Evolutionary conservation across 2,113 vertebrate genomes (phyloP).

Genomic region (Archilochus colubris): DNA sequence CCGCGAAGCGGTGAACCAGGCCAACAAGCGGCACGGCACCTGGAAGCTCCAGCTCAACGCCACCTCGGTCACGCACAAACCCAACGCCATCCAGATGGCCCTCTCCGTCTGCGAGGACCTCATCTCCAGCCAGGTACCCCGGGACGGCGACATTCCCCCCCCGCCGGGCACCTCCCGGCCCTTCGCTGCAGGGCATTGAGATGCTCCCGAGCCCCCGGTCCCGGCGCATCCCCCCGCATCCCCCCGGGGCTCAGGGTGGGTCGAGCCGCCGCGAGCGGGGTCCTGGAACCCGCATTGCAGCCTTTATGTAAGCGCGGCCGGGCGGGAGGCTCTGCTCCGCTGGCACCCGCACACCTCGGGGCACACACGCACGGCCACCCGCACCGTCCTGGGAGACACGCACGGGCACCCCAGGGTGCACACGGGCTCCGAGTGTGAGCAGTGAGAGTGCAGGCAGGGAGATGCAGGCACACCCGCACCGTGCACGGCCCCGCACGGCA

Average conservation of each 20-base stretch:
- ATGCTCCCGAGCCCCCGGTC: not conserved
- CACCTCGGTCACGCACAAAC: conserved; percentile 95
- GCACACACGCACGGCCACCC: not conserved
- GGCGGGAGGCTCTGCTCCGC: not conserved
- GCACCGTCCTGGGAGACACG: no score
- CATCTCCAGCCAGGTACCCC: conserved; percentile 94
- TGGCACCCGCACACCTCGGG: not conserved
- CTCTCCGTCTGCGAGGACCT: conserved; percentile 97
- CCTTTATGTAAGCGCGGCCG: conserved; percentile 54
- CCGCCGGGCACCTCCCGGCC: not conserved
- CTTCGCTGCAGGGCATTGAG: no score
- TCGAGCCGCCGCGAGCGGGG: not conserved
- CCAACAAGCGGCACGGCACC: conserved; percentile 89
- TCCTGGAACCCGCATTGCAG: conserved; percentile 65
- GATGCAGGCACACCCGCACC: rapidly evolving
- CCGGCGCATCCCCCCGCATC: not conserved
- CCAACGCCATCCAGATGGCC: conserved; percentile 98
- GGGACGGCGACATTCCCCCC: not conserved
- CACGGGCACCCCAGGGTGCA: no score
- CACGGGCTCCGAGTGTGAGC: no score
- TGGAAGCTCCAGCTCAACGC: conserved; percentile 97
- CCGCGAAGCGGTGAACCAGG: conserved; percentile 90
- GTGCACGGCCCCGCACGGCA: rapidly evolving
- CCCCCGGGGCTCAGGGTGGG: not conserved
- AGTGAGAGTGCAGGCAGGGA: not conserved